Evolutionary conservation across 2,113 vertebrate genomes (phyloP).

Genomic region (Willisornis vidua): DNA sequence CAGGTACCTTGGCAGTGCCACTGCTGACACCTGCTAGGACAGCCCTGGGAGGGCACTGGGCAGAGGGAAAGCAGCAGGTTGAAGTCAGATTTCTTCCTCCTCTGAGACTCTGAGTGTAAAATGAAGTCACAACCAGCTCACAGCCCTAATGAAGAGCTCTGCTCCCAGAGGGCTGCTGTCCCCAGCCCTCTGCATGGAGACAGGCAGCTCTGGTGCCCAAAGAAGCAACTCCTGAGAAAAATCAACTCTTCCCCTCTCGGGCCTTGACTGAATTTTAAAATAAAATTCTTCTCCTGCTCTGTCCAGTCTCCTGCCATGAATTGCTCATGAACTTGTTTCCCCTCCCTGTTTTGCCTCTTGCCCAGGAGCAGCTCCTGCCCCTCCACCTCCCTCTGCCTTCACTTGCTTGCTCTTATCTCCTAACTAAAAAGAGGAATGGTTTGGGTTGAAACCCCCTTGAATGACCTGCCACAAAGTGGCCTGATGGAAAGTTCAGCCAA

Average conservation of each 20-base stretch:
- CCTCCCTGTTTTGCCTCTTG: not conserved
- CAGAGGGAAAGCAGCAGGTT: not conserved
- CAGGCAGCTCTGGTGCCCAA: not conserved
- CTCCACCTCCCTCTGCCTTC: not conserved
- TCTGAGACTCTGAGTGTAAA: not conserved
- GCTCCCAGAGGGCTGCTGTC: not conserved
- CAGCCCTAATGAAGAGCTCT: not conserved
- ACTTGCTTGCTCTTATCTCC: not conserved
- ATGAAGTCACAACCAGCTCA: not conserved
- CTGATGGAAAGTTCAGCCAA: not conserved
- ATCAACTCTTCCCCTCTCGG: rapidly evolving
- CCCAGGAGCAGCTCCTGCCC: not conserved
- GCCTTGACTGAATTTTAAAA: not conserved
- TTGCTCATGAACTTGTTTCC: not conserved
- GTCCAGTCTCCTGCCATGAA: not conserved
- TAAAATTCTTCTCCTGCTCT: not conserved
- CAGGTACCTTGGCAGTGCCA: rapidly evolving
- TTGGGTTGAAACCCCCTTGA: not conserved
- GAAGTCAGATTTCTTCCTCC: not conserved
- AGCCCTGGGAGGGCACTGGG: not conserved
- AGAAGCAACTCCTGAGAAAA: not conserved
- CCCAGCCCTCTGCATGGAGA: not conserved
- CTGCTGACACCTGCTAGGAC: rapidly evolving
- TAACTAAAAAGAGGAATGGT: not conserved
- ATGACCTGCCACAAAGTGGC: not conserved